phyloP scores from a whole-genome alignment of 2,888 invertebrate genomes.

The Drosophila niveifrons region DNA sequence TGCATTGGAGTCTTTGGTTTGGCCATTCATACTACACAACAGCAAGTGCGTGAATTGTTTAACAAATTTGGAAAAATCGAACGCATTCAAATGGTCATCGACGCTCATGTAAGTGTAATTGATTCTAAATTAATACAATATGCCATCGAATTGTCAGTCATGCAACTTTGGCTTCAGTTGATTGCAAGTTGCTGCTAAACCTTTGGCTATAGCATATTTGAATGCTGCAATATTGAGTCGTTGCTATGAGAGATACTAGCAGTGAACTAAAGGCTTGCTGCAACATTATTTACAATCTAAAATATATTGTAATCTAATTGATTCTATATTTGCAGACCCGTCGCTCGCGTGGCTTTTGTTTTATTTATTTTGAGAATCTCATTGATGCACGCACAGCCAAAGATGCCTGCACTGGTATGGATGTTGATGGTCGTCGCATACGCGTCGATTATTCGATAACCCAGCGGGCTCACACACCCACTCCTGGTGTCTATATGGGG shows the following conservation, averaged over 20 bases:
- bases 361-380: conserved; percentile 95
- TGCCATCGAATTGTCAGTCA: conserved; percentile 25
- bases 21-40: conserved; percentile 96
- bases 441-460: conserved; percentile 98
- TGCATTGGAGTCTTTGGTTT: conserved; percentile 98
- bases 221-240: conserved; percentile 65
- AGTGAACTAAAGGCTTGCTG: conserved; percentile 83
- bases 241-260: conserved; percentile 48
- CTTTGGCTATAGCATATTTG: conserved; percentile 57
- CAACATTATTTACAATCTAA: conserved; percentile 47
- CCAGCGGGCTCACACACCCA: conserved; percentile 97
- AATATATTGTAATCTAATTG: neutral
- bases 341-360: conserved; percentile 97
- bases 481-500: conserved; percentile 98
- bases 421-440: conserved; percentile 96
- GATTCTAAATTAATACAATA: rapidly evolving
- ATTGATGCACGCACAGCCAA: conserved; percentile 97
- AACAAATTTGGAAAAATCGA: conserved; percentile 96
- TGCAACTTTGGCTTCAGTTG: conserved; percentile 11
- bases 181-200: neutral
- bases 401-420: conserved; percentile 96
- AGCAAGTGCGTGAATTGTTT: conserved; percentile 96
- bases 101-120: conserved; percentile 89
- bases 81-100: conserved; percentile 96
- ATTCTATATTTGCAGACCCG: conserved; percentile 89